phyloP scores from a whole-genome alignment of 2,113 vertebrate genomes.

The Casuarius casuarius region DNA sequence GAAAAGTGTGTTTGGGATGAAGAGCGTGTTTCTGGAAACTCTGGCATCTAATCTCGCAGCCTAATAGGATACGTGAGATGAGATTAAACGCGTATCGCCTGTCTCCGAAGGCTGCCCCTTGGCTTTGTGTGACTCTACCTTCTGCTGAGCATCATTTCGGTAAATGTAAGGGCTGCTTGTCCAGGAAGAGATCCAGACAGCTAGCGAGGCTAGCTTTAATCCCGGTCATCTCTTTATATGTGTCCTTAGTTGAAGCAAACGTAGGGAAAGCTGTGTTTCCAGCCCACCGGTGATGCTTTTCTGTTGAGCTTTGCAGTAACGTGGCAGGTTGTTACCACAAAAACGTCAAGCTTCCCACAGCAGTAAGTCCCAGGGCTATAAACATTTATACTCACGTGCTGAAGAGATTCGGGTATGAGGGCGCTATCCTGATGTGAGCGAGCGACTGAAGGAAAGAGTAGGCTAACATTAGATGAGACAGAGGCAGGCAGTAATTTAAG shows the following conservation, averaged over 20 bases:
- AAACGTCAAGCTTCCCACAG: slow-evolving; percentile 22
- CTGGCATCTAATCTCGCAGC: not conserved
- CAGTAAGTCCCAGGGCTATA: slow-evolving; percentile 15
- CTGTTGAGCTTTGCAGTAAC: slow-evolving; percentile 6
- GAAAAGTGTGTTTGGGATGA: not conserved
- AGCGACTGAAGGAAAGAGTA: not conserved
- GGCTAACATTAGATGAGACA: slow-evolving; percentile 45
- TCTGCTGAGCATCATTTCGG: not conserved
- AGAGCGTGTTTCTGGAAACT: not conserved
- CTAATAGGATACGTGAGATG: not conserved
- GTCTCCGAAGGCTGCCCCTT: not conserved
- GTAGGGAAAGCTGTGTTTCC: slow-evolving; percentile 13
- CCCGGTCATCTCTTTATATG: not conserved
- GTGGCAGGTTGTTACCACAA: slow-evolving; percentile 7
- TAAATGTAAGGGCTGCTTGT: not conserved
- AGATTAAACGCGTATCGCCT: not conserved
- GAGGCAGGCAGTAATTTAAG: slow-evolving; percentile 35
- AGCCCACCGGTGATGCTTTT: not conserved
- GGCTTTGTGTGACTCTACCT: not conserved
- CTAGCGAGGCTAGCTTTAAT: not conserved
- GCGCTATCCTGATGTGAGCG: not conserved
- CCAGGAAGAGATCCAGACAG: not conserved
- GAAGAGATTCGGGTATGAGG: slow-evolving; percentile 14
- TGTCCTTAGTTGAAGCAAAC: not conserved
- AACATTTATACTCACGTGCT: slow-evolving; percentile 29